Evolutionary conservation across 2,113 vertebrate genomes (phyloP).

Genomic region (Synodontis membranacea): DNA sequence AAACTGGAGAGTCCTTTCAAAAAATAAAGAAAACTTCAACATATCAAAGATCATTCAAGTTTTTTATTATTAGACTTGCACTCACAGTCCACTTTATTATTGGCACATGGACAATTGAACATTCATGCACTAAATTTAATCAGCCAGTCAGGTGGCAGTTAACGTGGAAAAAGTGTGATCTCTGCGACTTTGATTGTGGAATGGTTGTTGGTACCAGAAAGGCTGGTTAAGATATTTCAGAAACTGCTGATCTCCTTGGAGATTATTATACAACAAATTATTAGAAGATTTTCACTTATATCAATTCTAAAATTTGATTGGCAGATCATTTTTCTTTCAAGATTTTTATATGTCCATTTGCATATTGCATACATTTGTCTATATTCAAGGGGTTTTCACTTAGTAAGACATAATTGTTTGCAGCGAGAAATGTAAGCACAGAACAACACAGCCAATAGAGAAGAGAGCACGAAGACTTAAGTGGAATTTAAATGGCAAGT

Average conservation of each 20-base stretch:
- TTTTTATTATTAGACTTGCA: background rate
- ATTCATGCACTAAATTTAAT: too few relatives aligned
- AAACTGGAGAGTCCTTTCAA: background rate
- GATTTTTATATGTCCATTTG: background rate
- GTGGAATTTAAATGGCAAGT: background rate
- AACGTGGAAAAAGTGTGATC: too few relatives aligned
- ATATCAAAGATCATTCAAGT: too few relatives aligned
- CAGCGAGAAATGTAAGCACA: background rate
- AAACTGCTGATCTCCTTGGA: too few relatives aligned
- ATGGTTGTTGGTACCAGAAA: too few relatives aligned
- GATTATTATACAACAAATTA: background rate
- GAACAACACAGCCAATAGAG: background rate
- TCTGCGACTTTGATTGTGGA: too few relatives aligned
- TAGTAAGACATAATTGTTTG: background rate
- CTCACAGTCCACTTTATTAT: too few relatives aligned
- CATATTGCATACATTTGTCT: background rate
- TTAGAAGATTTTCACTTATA: background rate
- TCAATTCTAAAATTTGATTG: background rate
- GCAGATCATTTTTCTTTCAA: background rate
- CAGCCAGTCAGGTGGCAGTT: too few relatives aligned
- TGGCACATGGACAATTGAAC: too few relatives aligned
- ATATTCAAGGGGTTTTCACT: background rate
- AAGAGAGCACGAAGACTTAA: background rate
- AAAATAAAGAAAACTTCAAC: background rate
- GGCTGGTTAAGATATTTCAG: too few relatives aligned